Conservation (phyloP, 2,888 invertebrate genomes). For the Drosophila barbarae region DNA sequence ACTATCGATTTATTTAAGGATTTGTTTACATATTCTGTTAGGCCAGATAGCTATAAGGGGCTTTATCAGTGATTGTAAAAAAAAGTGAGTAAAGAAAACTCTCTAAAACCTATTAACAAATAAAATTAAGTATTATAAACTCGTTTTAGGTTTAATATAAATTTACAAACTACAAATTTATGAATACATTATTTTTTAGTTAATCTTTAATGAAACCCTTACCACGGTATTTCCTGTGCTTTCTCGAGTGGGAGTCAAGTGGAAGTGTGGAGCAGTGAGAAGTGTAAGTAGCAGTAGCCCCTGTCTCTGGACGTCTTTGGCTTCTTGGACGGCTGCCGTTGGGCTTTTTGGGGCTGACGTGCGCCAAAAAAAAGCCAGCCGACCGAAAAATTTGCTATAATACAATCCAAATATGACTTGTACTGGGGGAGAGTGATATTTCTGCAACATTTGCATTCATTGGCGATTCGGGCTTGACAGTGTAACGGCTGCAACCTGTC, state of each 20-base stretch:
- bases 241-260: conserved; percentile 43
- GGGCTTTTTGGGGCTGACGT: conserved; percentile 37
- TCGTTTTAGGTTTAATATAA: neutral
- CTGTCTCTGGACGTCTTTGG: conserved; percentile 24
- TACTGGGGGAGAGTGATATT: conserved; percentile 25
- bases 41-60: neutral
- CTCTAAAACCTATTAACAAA: neutral
- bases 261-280: conserved; percentile 43
- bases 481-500: conserved; percentile 61
- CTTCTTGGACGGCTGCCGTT: conserved; percentile 29
- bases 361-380: conserved; percentile 53
- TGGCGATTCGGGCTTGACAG: conserved; percentile 50
- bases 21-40: neutral
- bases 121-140: neutral
- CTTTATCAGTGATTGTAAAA: neutral
- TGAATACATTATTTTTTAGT: neutral
- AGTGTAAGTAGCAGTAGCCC: conserved; percentile 54
- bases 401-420: conserved; percentile 55
- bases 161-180: neutral
- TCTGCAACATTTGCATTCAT: conserved; percentile 32
- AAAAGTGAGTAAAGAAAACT: neutral
- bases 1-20: neutral
- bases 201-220: neutral
- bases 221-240: conserved; percentile 41
- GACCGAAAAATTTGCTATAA: conserved; percentile 37